Evolutionary conservation across 2,797 vertebrate genomes (phyloP).

Genomic region (Crocodylus rhombifer): DNA sequence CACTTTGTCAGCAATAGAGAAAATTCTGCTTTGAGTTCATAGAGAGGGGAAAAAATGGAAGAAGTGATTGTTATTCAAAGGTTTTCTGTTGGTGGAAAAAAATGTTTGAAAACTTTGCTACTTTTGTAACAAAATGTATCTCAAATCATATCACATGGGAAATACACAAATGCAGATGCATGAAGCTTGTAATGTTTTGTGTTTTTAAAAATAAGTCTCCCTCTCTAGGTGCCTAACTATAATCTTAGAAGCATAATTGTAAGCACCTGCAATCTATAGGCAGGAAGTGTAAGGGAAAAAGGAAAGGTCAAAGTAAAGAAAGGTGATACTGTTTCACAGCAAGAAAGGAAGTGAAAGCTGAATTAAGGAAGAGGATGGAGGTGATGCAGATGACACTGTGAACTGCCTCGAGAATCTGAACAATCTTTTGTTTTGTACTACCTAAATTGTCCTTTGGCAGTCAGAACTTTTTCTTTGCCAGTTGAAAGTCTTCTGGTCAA

Average conservation of each 20-base stretch:
- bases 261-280: not conserved
- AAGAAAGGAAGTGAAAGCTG: not conserved
- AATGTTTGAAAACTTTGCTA: not conserved
- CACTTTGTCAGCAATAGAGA: constrained; percentile 53
- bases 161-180: accelerated
- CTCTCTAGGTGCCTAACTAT: not conserved
- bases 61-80: constrained; percentile 26
- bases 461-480: not conserved
- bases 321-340: not conserved
- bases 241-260: not conserved
- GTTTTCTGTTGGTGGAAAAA: not conserved
- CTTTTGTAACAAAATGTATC: not conserved
- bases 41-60: constrained; percentile 27
- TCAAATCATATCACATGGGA: not conserved
- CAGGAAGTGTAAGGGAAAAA: not conserved
- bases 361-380: not conserved
- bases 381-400: not conserved
- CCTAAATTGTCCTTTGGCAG: not conserved
- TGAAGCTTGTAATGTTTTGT: not conserved
- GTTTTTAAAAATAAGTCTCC: not conserved
- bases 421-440: not conserved
- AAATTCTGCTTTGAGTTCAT: constrained; percentile 36
- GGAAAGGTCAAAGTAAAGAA: not conserved
- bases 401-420: not conserved
- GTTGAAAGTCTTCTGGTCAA: not conserved